Conservation (phyloP, 2,797 vertebrate species). For the Rhyacichthys aspro region DNA sequence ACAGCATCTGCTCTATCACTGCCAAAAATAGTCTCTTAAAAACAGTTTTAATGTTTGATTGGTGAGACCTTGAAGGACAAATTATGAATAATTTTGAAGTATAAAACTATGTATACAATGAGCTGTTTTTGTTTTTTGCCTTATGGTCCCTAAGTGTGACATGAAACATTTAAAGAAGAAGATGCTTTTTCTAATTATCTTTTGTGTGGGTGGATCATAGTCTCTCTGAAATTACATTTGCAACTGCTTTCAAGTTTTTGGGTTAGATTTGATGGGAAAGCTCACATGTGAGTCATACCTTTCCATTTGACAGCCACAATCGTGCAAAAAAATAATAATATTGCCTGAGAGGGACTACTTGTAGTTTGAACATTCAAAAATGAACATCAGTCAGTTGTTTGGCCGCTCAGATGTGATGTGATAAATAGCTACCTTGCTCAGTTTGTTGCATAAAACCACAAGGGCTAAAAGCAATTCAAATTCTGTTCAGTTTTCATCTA, state of each 20-base stretch:
- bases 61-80: constrained; percentile 2
- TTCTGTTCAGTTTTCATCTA: no score
- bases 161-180: not conserved
- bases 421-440: no score
- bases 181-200: not conserved
- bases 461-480: no score
- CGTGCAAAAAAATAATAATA: not conserved
- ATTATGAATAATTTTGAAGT: not conserved
- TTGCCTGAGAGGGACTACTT: no score
- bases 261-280: not conserved
- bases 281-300: not conserved
- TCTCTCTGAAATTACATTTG: not conserved
- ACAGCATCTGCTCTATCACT: constrained; percentile 51
- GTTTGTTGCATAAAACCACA: no score
- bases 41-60: constrained; percentile 17
- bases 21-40: not conserved
- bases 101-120: not conserved
- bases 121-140: not conserved
- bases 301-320: not conserved
- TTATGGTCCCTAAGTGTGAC: not conserved
- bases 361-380: no score
- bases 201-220: constrained; percentile 1
- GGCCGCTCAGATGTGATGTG: no score
- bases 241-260: not conserved
- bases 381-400: no score